These are phyloP conservation scores for Gouania willdenowi DNA, from an alignment of 2,797 vertebrate genomes.

Conservation along the genomic window DNA sequence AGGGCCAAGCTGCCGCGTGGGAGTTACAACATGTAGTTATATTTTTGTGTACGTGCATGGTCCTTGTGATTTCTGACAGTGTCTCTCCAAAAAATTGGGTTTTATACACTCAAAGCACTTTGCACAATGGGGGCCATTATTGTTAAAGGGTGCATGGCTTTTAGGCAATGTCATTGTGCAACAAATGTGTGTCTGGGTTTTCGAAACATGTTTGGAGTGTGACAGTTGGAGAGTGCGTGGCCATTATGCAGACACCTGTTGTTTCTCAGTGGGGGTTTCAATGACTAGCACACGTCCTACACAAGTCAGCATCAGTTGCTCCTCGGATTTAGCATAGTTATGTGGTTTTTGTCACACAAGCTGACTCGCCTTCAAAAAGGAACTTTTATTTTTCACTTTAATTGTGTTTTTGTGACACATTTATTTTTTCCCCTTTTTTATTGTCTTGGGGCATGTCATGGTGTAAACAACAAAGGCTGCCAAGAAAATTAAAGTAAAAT, in stretches of 20 bases:
- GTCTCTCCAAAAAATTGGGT: constrained; percentile 35
- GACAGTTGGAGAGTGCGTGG: constrained; percentile 7
- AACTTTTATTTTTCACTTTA: no score
- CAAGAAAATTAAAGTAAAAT: no score
- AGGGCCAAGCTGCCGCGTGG: constrained; percentile 50
- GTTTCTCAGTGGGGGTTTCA: constrained; percentile 11
- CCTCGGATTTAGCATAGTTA: no score
- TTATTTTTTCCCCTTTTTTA: no score
- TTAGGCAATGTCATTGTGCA: constrained; percentile 38
- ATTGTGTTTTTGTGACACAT: no score
- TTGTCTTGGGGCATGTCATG: no score
- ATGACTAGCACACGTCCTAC: neutral
- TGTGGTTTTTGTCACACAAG: no score
- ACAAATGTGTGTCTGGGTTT: constrained; percentile 37
- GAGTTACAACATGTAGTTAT: constrained; percentile 32
- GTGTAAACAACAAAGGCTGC: no score
- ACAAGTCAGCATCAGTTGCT: no score
- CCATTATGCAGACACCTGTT: constrained; percentile 8
- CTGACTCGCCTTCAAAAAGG: no score
- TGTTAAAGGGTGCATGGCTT: constrained; percentile 28
- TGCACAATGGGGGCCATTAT: constrained; percentile 30
- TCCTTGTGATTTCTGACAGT: constrained; percentile 18
- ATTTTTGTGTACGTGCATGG: neutral
- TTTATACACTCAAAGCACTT: no score
- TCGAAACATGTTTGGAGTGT: constrained; percentile 3